phyloP scores from a whole-genome alignment of 2,797 vertebrate species.

The Rhinella marina region DNA sequence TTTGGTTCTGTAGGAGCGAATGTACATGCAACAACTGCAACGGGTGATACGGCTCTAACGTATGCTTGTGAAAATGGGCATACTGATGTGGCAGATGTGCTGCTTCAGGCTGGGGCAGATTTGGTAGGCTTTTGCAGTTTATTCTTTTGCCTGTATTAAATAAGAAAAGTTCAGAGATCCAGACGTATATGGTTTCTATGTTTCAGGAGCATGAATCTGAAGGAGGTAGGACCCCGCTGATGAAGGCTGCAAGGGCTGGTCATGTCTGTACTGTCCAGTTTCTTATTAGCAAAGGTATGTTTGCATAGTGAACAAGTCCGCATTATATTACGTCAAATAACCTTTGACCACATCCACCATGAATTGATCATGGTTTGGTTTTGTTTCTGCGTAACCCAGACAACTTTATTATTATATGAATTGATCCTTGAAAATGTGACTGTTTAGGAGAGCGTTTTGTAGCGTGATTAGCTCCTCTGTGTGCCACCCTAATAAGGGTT shows the following conservation, averaged over 20 bases:
- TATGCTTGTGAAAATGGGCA: conserved; percentile 83
- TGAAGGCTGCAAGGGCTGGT: conserved; percentile 84
- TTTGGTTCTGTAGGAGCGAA: conserved; percentile 74
- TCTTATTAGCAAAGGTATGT: conserved; percentile 82
- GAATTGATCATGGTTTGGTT: neutral
- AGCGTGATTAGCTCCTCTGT: too few relatives aligned
- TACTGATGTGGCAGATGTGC: conserved; percentile 81
- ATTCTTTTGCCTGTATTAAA: neutral
- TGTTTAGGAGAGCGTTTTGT: too few relatives aligned
- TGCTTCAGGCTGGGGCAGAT: conserved; percentile 82
- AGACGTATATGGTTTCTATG: neutral
- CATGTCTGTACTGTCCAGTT: conserved; percentile 85
- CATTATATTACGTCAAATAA: neutral
- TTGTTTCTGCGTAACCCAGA: too few relatives aligned
- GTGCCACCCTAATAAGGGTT: too few relatives aligned
- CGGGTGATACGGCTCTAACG: conserved; percentile 80
- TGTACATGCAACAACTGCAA: conserved; percentile 81
- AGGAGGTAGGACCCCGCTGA: conserved; percentile 82
- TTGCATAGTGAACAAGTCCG: conserved; percentile 35
- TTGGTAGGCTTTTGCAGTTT: conserved; percentile 72
- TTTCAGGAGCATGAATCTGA: conserved; percentile 81
- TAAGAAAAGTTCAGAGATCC: neutral
- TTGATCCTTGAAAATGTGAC: too few relatives aligned
- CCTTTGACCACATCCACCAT: neutral
- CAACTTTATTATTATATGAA: too few relatives aligned